Base-by-base conservation (phyloP, 30 jellyfish, hydroid and myxozoan genomes). In the Turritopsis dohrnii region DNA sequence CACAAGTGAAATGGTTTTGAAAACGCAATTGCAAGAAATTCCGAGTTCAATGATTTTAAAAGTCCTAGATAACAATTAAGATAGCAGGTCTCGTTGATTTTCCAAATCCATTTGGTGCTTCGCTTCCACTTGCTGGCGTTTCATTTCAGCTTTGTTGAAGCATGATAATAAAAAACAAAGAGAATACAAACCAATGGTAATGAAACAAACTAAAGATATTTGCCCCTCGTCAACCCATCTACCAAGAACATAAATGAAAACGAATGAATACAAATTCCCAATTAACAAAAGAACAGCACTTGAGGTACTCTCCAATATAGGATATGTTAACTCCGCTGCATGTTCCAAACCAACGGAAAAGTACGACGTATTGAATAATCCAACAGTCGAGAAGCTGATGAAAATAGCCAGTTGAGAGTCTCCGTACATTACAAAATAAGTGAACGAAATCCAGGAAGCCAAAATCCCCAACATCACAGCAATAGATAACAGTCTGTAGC, bases 291-390 rank as follows among this genome's bases (percentile, higher is more conserved):
- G 85, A 28, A 85, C 29, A 29, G 94, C 74, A 27, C 88, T 77
- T 66, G 96, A 89, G 1, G 83, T 28, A 52, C 88, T 93, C 71
- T 84, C 94, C 22, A 86, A 82, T 7, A 89, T 86, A 3, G 96
- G 96, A 54, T 89, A 89, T 0, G 96, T 83, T 22, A 89, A 75
- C 27, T 89, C 96, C 13, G 94, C 89, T 60, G 85, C 54, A 24
- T 89, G 94, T 22, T 87, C 87, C 20, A 89, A 81, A 19, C 96
- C 96, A 81, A 84, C 73, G 85, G 90, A 66, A 1, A 89, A 73
- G 30, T 77, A 89, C 0, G 94, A 93, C 0, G 81, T 23, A 41
- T 65, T 69, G 19, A 81, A 84, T 21, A 81, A 4, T 30, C 83
- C 71, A 20, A 85, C 53, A 21, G 81, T 21, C 23, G 93, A 77